Evolutionary conservation across 2,113 vertebrate species (phyloP).

Genomic region (Pygathrix nemaeus): DNA sequence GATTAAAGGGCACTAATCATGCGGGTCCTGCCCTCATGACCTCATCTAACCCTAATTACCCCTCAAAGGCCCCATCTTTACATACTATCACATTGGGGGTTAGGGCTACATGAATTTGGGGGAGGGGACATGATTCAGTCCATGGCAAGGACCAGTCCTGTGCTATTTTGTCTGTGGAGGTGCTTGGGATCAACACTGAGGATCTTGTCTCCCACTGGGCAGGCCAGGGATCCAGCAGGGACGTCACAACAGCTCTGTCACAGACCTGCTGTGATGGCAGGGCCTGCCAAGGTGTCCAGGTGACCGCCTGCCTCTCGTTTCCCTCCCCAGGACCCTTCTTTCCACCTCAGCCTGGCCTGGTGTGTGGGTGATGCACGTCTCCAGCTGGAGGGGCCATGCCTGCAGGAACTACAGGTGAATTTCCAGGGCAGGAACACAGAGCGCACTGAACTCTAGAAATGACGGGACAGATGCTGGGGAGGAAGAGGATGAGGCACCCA

Average conservation of each 20-base stretch:
- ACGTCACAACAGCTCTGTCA: neutral
- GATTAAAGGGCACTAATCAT: fast-evolving
- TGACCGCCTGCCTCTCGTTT: neutral
- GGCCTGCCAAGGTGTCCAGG: neutral
- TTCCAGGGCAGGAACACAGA: fast-evolving
- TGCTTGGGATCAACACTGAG: neutral
- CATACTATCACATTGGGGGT: neutral
- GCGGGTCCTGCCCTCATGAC: neutral
- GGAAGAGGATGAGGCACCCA: neutral
- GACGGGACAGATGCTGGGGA: neutral
- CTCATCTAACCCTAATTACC: neutral
- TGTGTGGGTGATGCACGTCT: constrained; percentile 89
- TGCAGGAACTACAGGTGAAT: constrained; percentile 91
- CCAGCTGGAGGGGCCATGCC: constrained; percentile 83
- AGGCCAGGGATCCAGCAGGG: neutral
- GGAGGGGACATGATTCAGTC: neutral
- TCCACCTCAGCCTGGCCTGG: constrained; percentile 97
- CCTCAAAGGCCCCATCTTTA: neutral
- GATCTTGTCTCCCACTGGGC: neutral
- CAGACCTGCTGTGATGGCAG: neutral
- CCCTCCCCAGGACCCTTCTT: constrained; percentile 90
- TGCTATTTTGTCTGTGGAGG: neutral
- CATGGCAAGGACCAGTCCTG: neutral
- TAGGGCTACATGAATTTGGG: neutral
- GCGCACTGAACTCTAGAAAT: neutral